These are phyloP conservation scores for human (Homo sapiens) DNA, from an alignment of 2,113 vertebrate species.

Conservation along the genomic window DNA sequence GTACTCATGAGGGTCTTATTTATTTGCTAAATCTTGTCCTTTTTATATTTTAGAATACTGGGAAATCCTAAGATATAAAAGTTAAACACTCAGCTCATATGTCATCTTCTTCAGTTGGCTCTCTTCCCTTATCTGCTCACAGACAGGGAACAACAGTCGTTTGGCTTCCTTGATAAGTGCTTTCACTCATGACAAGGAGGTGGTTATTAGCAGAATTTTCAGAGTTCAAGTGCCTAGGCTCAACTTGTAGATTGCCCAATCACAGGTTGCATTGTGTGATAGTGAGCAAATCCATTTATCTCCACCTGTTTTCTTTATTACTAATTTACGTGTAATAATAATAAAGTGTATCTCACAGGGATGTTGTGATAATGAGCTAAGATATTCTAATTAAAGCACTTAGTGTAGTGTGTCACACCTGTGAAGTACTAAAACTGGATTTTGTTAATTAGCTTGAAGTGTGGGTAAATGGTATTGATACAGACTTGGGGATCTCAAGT, in stretches of 20 bases:
- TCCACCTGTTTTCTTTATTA: neutral
- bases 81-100: neutral
- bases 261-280: neutral
- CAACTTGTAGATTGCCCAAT: neutral
- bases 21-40: neutral
- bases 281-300: neutral
- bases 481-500: neutral
- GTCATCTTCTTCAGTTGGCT: neutral
- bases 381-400: neutral
- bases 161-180: neutral
- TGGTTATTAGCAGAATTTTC: neutral
- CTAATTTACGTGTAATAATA: neutral
- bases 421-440: neutral
- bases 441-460: neutral
- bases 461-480: neutral
- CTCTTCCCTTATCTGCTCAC: neutral
- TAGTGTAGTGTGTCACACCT: neutral
- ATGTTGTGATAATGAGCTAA: neutral
- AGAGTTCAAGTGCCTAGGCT: rapidly evolving
- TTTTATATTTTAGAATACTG: neutral
- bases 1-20: neutral
- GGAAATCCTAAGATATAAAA: neutral
- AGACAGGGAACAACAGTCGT: neutral
- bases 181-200: neutral
- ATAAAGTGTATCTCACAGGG: neutral